Conservation (phyloP, 2,888 invertebrate species). For the Bhutanitis thaidina region DNA sequence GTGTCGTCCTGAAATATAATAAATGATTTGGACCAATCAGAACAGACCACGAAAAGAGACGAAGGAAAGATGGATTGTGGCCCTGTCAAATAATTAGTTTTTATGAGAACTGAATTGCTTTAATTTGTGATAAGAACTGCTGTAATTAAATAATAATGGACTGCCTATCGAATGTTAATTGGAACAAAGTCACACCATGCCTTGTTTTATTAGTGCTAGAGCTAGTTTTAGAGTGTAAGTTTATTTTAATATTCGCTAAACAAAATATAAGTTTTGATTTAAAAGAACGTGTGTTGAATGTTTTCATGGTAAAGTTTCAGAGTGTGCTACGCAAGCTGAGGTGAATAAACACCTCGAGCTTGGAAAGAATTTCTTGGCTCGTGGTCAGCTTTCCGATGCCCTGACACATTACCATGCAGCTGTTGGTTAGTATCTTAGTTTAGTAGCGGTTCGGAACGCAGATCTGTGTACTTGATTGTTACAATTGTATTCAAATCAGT, state of each 20-base stretch:
- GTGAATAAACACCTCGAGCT: conserved; percentile 96
- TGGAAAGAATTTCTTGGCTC: conserved; percentile 94
- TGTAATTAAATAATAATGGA: conserved; percentile 67
- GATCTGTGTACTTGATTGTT: no score
- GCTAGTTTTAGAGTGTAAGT: conserved; percentile 84
- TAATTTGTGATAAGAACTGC: conserved; percentile 47
- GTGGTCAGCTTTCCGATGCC: conserved; percentile 97
- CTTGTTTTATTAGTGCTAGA: conserved; percentile 83
- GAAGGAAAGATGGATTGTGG: conserved; percentile 71
- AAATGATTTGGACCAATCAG: conserved; percentile 80
- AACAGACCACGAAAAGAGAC: conserved; percentile 77
- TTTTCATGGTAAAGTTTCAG: conserved; percentile 79
- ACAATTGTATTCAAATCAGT: no score
- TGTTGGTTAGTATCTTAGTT: conserved; percentile 85
- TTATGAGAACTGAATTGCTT: conserved; percentile 31
- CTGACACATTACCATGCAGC: conserved; percentile 98
- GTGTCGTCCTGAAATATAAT: conserved; percentile 11
- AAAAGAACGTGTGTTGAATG: conserved; percentile 32
- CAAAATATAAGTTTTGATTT: conserved; percentile 28
- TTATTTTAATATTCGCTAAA: conserved; percentile 22
- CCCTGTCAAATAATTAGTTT: conserved; percentile 56
- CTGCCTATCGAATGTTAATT: conserved; percentile 75
- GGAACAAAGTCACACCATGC: conserved; percentile 84
- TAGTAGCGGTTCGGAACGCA: background rate
- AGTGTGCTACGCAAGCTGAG: conserved; percentile 86